phyloP scores from a whole-genome alignment of 1,140 invertebrate species.

The Hycleus cichorii region DNA sequence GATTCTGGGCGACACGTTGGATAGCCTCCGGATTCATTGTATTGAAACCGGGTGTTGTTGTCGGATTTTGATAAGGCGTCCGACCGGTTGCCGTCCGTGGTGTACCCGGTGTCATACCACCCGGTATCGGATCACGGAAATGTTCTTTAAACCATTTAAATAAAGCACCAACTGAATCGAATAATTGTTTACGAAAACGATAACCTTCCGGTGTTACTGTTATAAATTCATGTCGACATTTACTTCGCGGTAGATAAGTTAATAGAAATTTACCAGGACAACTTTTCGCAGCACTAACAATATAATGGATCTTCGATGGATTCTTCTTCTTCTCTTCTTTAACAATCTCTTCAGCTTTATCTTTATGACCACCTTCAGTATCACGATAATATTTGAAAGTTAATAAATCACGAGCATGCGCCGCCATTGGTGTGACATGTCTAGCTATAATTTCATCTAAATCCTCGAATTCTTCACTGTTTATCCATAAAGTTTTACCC shows the following conservation, averaged over 20 bases:
- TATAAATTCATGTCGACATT: slow-evolving; percentile 84
- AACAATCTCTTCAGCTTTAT: slow-evolving; percentile 81
- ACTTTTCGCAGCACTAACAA: slow-evolving; percentile 78
- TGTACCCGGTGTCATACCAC: slow-evolving; percentile 61
- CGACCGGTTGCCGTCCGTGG: slow-evolving; percentile 54
- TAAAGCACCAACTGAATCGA: slow-evolving; percentile 73
- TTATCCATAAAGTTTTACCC: slow-evolving; percentile 82
- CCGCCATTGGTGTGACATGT: slow-evolving; percentile 93
- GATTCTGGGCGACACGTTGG: slow-evolving; percentile 63
- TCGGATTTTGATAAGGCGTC: slow-evolving; percentile 51
- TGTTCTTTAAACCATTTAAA: slow-evolving; percentile 98
- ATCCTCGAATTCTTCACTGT: slow-evolving; percentile 91
- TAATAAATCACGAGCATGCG: slow-evolving; percentile 81
- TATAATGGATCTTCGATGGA: slow-evolving; percentile 83
- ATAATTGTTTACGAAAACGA: slow-evolving; percentile 80
- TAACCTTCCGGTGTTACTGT: slow-evolving; percentile 89
- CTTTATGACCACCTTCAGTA: slow-evolving; percentile 61
- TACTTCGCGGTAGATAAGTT: slow-evolving; percentile 82
- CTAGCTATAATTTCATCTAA: slow-evolving; percentile 98
- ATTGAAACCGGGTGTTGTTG: slow-evolving; percentile 33
- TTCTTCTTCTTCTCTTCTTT: slow-evolving; percentile 81
- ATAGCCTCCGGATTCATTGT: slow-evolving; percentile 62
- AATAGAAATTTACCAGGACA: slow-evolving; percentile 93
- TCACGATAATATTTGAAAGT: slow-evolving; percentile 86
- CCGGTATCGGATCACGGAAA: slow-evolving; percentile 83